Conservation (phyloP, 2,888 invertebrate species). For the Leptarthrus brevirostris region DNA sequence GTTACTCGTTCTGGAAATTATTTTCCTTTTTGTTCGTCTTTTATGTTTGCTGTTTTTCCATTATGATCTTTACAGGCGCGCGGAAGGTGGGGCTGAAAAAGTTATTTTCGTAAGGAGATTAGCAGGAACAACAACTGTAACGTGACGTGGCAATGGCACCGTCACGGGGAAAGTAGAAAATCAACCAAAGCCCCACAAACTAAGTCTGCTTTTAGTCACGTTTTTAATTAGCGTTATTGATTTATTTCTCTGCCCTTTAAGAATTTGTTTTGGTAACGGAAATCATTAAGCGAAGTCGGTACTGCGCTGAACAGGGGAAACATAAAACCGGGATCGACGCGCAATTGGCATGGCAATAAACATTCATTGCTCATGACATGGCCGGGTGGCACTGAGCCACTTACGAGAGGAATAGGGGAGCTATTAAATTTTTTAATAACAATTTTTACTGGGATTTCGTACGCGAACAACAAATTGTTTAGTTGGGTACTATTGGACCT, state of each 20-base stretch:
- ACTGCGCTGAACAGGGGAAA: no score
- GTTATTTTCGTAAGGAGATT: conserved; percentile 2
- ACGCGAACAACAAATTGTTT: no score
- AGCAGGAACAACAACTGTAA: not conserved
- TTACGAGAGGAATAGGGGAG: no score
- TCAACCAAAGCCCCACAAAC: no score
- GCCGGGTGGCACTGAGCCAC: no score
- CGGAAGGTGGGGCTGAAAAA: not conserved
- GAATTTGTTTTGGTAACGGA: conserved; percentile 28
- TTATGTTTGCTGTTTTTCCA: conserved; percentile 42
- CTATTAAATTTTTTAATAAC: no score
- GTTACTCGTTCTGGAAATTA: conserved; percentile 5
- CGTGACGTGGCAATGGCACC: no score
- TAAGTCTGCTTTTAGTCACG: conserved; percentile 27
- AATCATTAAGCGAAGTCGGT: conserved; percentile 36
- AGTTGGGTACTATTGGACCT: no score
- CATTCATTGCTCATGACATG: no score
- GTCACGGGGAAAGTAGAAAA: conserved; percentile 4
- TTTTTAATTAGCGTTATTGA: conserved; percentile 47
- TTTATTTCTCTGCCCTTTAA: conserved; percentile 5
- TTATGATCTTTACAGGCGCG: conserved; percentile 4
- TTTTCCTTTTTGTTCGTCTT: conserved; percentile 47
- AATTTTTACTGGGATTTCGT: no score
- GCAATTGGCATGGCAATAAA: no score
- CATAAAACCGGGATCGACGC: not conserved